Base-by-base conservation (phyloP, 2,113 vertebrate genomes). In the Gyps fulvus region DNA sequence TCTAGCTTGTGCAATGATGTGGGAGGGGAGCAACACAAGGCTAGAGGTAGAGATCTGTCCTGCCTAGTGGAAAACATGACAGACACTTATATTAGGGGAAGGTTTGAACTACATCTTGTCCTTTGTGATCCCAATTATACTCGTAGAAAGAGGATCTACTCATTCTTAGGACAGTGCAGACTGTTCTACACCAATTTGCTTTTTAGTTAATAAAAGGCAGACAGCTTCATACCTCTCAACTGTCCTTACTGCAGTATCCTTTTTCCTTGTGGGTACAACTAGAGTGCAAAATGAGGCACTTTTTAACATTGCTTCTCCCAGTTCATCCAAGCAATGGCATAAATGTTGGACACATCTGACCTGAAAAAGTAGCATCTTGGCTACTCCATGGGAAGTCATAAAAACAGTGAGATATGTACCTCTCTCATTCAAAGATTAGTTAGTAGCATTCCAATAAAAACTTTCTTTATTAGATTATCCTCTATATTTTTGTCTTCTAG, bases 141-240 rank as follows among this genome's bases (percentile, higher is more conserved):
- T 43, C 10, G 2, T 2, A 43, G 16, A 49, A 76, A 52, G 7
- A 63, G 5, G 6, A 77, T 59, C 13, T 72, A 12, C 32, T 69
- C 32, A 55, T 43, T 8, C 34, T 77, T 50, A 26, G 9, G 16
- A 40, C 4, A 43, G 10, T 13, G 5, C 8, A 66, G 27, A 16
- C 4, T 54, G 21, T 61, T 73, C 23, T 31, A 32, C 0, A 1
- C 2, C 16, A 85, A 6, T 0, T 3, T 42, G 1, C 1, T 52
- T 43, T 36, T 22, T 13, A 16, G 14, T 18, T 66, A 34, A 29
- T 27, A 65, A 78, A 57, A 61, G 6, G 7, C 32, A 67, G 26
- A 31, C 10, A 27, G 12, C 36, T 43, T 38, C 17, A 17, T 10
- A 31, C 5, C 6, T 40, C 23, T 49, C 17, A 86, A 10, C 4